Evolutionary conservation across 2,113 vertebrate species (phyloP), one percentile per base, ranked within the genome.

Genomic region (Clarias gariepinus): DNA sequence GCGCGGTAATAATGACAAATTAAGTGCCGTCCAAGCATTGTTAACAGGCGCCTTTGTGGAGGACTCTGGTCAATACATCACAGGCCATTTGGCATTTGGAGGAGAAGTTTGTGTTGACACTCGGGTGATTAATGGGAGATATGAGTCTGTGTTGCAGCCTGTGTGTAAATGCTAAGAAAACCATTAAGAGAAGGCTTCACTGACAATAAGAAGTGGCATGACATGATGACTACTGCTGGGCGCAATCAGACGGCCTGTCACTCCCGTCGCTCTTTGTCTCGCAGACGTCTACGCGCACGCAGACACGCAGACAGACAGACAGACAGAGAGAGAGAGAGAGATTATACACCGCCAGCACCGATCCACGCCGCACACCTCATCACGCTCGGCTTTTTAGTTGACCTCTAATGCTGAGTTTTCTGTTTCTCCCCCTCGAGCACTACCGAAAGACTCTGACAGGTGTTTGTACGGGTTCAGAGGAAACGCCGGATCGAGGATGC

Each of bases 131-230:
- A 94, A 95, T 94, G 92, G 88, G 30, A 71, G 90, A 90, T 89
- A 89, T 89, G 89, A 64, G 87, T 89, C 77, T 84, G 81, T 78
- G 25, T 58, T 71, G 83, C 83, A 58, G 66, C 64, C 83, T 33
- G 85, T 89, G 92, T 93, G 93, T 89, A 92, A 94, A 94, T 93
- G 90, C 85, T 91, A 85, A 86, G 85, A 77, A 52, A 91, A 87
- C 87, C 88, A 91, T 92, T 93, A 93, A 91, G 90, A 91, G 90
- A 92, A 63, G 55, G 84, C 88, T 88, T 87, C 64, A 85, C 91
- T 93, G 92, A 92, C 93, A 93, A 93, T 93, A 92, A 92, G 93
- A 93, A 92, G 90, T 93, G 92, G 92, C 93, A 91, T 66, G 84
- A 93, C 92, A 91, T 90, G 93, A 93, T 92, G 90, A 87, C 86